Percentiles rank a stretch among this genome's conserved stretches.
phyloP scores from a whole-genome alignment of 2,113 vertebrate genomes.

The Notechis scutatus region DNA sequence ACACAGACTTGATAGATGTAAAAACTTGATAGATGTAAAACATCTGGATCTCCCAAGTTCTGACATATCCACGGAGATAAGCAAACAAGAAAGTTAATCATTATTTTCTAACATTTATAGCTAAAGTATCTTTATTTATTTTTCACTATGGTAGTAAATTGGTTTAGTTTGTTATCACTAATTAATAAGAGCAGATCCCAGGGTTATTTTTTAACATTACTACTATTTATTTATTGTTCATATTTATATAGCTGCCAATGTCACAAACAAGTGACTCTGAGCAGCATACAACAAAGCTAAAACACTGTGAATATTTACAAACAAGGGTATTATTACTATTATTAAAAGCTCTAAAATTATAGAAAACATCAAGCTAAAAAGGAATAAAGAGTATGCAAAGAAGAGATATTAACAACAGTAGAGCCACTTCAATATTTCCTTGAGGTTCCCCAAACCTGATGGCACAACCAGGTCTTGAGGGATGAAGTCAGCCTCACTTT shows the following conservation, averaged over 20 bases:
- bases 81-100: not conserved
- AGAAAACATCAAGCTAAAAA: too few relatives aligned
- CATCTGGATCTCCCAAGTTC: not conserved
- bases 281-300: too few relatives aligned
- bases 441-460: not conserved
- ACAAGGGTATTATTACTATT: too few relatives aligned
- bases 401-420: too few relatives aligned
- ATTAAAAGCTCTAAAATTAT: too few relatives aligned
- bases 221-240: not conserved
- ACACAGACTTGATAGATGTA: not conserved
- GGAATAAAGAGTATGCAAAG: too few relatives aligned
- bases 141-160: not conserved
- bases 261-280: too few relatives aligned
- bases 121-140: not conserved
- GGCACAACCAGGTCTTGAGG: too few relatives aligned
- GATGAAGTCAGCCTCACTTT: too few relatives aligned
- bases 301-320: too few relatives aligned
- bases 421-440: not conserved
- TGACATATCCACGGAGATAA: not conserved
- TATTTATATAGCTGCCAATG: too few relatives aligned
- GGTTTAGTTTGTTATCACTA: not conserved
- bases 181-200: not conserved
- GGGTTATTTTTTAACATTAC: not conserved
- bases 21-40: not conserved
- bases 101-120: not conserved